Base-by-base conservation (phyloP, 2,888 invertebrate species). In the Orthonychiurus folsomi region DNA sequence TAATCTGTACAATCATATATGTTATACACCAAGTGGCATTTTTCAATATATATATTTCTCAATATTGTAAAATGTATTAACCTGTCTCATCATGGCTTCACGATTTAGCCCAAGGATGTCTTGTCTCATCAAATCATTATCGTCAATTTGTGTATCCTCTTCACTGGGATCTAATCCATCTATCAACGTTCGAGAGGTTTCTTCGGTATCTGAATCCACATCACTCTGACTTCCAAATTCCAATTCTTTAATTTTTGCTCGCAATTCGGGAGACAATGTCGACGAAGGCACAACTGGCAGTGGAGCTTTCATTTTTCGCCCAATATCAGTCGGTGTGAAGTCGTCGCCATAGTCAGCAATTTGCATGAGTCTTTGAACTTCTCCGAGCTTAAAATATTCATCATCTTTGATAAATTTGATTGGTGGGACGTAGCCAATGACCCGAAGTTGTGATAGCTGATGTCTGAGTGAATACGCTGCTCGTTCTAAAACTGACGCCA, bases 401-500 rank as follows among this genome's bases (percentile, higher is more conserved):
- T 79, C 84, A 76, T 88, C 86, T 81, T 84, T 85, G 1, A 88
- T 81, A 80, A 91, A 91, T 50, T 79, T 75, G 63, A 91, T 84
- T 64, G 81, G 82, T 3, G 90, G 90, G 48, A 90, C 84, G 67
- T 83, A 80, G 12, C 90, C 89, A 81, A 90, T 86, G 0, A 89
- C 78, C 65, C 83, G 79, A 1, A 89, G 77, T 63, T 85, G 85
- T 1, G 86, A 85, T 2, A 91, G 78, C 74, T 88, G 86, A 75
- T 89, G 86, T 24, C 87, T 79, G 48, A 91, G 74, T 5, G 78
- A 75, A 0, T 84, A 83, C 0, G 85, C 83, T 67, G 80, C 79
- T 56, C 78, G 79, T 52, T 80, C 78, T 1, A 90, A 76, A 25
- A 75, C 72, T 1, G 57, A 20, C 63, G 84, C 83, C 0, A 82